These are phyloP conservation scores for Athene noctua DNA, from an alignment of 2,113 vertebrate genomes.

Conservation along the genomic window DNA sequence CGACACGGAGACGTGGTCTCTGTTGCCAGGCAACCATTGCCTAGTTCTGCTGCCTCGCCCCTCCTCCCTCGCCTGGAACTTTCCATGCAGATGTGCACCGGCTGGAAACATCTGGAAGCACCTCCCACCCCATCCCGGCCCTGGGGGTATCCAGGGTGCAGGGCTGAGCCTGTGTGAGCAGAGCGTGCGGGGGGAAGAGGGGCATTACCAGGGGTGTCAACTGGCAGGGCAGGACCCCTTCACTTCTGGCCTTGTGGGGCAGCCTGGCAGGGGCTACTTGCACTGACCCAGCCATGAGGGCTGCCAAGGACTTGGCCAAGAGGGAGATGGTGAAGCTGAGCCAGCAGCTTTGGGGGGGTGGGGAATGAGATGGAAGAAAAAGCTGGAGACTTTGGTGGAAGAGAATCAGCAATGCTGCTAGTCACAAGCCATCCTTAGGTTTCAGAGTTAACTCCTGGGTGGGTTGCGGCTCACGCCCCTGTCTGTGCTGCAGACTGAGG, in stretches of 20 bases:
- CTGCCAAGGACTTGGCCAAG: background rate
- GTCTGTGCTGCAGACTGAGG: background rate
- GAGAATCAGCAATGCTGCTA: background rate
- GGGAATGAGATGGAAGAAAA: background rate
- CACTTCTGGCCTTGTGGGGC: background rate
- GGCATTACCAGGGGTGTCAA: background rate
- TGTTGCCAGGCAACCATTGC: conserved; percentile 41
- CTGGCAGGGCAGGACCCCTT: background rate
- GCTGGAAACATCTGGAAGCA: background rate
- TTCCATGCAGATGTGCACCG: conserved; percentile 34
- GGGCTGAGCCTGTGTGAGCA: fast-evolving
- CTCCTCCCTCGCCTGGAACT: conserved; percentile 26
- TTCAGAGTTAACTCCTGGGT: background rate
- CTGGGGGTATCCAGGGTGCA: fast-evolving
- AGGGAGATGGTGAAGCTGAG: background rate
- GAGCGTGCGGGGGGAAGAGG: fast-evolving
- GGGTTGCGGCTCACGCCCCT: background rate
- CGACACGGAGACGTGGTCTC: background rate
- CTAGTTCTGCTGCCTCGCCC: conserved; percentile 14
- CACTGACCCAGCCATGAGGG: background rate
- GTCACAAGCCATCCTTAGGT: background rate
- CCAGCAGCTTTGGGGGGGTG: background rate
- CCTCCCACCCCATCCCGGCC: background rate
- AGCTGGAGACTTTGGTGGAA: background rate
- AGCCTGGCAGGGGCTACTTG: background rate